Conservation (phyloP, 2,888 invertebrate species). For the Agrilus biguttatus region DNA sequence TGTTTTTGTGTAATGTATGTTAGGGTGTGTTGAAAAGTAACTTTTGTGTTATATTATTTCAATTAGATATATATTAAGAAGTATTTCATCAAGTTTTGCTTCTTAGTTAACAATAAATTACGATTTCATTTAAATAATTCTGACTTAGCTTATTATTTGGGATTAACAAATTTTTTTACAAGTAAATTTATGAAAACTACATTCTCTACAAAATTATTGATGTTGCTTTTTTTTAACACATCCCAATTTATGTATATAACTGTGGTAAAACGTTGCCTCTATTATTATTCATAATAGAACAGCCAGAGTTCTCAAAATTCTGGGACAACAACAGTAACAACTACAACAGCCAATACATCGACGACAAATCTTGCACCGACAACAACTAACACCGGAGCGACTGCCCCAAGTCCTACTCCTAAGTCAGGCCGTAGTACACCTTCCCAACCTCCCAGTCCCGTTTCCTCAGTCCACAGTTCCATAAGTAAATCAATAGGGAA, state of each 20-base stretch:
- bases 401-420: conserved; percentile 33
- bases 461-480: conserved; percentile 56
- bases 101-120: too few relatives aligned
- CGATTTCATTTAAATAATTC: too few relatives aligned
- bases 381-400: conserved; percentile 1
- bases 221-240: not conserved
- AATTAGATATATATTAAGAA: too few relatives aligned
- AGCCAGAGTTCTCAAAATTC: conserved; percentile 12
- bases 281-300: not conserved
- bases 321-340: conserved; percentile 8
- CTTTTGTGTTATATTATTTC: too few relatives aligned
- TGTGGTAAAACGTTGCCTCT: too few relatives aligned
- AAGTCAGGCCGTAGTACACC: conserved; percentile 55
- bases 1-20: too few relatives aligned
- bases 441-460: conserved; percentile 42
- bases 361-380: conserved; percentile 6
- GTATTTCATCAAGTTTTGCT: too few relatives aligned
- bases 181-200: not conserved
- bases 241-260: too few relatives aligned
- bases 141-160: not conserved
- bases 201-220: not conserved
- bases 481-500: conserved; percentile 51
- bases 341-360: conserved; percentile 10
- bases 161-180: not conserved
- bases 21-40: too few relatives aligned